Evolutionary conservation across 2,797 vertebrate species (phyloP).

Genomic region (Lepus townsendii): DNA sequence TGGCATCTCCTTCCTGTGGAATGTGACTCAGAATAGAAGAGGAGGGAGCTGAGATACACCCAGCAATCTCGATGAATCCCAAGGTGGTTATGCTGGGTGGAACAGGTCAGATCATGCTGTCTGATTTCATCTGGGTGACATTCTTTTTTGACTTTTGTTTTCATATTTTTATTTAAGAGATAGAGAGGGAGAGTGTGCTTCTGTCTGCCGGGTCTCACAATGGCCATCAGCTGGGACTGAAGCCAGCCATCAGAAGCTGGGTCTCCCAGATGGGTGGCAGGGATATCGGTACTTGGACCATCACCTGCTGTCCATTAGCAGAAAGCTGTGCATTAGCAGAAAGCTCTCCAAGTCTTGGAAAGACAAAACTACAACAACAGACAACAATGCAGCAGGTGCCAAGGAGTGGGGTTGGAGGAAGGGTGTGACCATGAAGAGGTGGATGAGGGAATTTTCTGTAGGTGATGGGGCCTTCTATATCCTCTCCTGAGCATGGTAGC

Average conservation of each 20-base stretch:
- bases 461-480: background rate
- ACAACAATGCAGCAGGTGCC: background rate
- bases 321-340: no score
- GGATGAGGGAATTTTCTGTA: background rate
- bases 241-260: no score
- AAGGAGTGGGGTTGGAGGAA: background rate
- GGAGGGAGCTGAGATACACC: accelerated
- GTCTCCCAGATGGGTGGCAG: no score
- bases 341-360: background rate
- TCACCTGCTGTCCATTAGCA: no score
- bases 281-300: no score
- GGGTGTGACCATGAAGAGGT: background rate
- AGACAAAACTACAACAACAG: no score
- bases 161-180: no score
- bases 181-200: no score
- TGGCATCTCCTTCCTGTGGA: background rate
- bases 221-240: no score
- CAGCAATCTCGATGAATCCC: background rate
- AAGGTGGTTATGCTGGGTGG: background rate
- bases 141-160: background rate
- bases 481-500: background rate
- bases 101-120: background rate
- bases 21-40: background rate
- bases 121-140: background rate
- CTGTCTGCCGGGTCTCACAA: no score